Evolutionary conservation across 1,140 invertebrate species (phyloP), one percentile per base, ranked within the genome.

Genomic region (Formica selysi): DNA sequence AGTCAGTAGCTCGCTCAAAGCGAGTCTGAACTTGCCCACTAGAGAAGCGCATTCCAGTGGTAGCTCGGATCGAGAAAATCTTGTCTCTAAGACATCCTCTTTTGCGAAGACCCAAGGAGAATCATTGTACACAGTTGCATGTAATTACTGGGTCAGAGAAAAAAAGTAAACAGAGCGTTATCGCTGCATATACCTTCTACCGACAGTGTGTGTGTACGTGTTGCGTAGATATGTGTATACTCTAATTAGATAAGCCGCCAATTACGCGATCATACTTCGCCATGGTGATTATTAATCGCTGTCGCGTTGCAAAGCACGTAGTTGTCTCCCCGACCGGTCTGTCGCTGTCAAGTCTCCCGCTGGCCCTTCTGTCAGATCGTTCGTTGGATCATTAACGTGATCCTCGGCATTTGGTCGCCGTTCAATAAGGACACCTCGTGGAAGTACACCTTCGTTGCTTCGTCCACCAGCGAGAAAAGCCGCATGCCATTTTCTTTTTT

Each of bases 231-330:
- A 64, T 11, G 19, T 64, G 29, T 4, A 16, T 85, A n/a, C 61
- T 89, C 83, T 91, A 94, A 94, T 94, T 90, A 92, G 91, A 93
- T 92, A 89, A 89, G 79, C 91, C 90, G 92, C 92, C 41, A 76
- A 91, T 90, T 89, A 89, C 81, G 81, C 80, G 86, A 44, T 86
- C 94, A 70, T 95, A 95, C 94, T 95, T 95, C 91, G 94, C 94
- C 94, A 95, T 95, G 87, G 89, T 93, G 92, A 91, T 89, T 84
- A 57, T 87, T 89, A 85, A 87, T 80, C 71, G 83, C 70, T 13
- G 65, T 26, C 41, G 8, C 29, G 26, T 41, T n/a, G 76, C n/a
- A 10, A 51, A 51, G 22, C 44, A 36, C n/a, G 44, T 26, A 13
- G 26, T 11, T 29, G 5, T 29, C 26, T 7, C 36, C 16, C 68